Base-by-base conservation (phyloP, 2,888 invertebrate genomes). In the Spodoptera littoralis region DNA sequence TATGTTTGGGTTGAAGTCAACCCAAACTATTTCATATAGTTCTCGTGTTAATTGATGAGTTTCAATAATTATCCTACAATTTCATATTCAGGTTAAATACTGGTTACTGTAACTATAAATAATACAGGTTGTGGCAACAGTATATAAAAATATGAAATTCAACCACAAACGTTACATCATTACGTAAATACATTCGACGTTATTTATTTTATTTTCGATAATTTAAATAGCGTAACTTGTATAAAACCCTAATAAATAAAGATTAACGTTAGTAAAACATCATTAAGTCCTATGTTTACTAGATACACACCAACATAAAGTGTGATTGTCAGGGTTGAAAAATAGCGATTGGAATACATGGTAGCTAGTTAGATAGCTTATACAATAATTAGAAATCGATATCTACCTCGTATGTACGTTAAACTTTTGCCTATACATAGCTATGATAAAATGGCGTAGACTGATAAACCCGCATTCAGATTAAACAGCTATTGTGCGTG, bases 351-450 rank as follows among this genome's bases (percentile, higher is more conserved):
- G 41, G 12, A 5, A 12, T 13, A 48, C 41, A 52, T n/a, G n/a
- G n/a, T n/a, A 52, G 61, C 48, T 49, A 70, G 49, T 70, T 62
- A 70, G 62, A 49, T 53, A 62, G 63, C 41, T 70, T 62, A 53
- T 63, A 66, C 41, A 53, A 65, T 72, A 54, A 72, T 72, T 58
- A 50, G 43, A 69, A 65, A 72, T 69, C 66, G 50, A 65, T 69
- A 72, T 69, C 68, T 22, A 50, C 66, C 65, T 30, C 41, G 46
- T 54, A 57, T 41, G 45, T 54, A 22, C 46, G 65, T 42, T 27
- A 65, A 72, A 49, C 49, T 65, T 55, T 72, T 72, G 52, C 52
- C 52, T 53, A 50, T 51, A 53, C 45, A 4, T 56, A 52, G 46
- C 52, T 65, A 41, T 57, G 9, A 72, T 53, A 58, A 41, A 68